Evolutionary conservation across 2,797 vertebrate species (phyloP).

Genomic region (Selene dorsalis): DNA sequence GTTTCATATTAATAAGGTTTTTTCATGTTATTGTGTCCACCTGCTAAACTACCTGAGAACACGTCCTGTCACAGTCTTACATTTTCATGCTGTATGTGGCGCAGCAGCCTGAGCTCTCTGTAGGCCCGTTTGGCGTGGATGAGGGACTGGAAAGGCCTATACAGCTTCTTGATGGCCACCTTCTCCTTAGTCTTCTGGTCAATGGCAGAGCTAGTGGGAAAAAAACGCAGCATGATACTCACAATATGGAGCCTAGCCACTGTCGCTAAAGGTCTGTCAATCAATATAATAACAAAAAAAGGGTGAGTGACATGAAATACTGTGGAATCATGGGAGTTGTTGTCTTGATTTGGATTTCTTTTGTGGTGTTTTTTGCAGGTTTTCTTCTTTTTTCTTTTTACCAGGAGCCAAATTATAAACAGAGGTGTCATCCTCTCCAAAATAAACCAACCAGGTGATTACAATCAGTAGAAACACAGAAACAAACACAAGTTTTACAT

Average conservation of each 20-base stretch:
- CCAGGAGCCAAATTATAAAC: too few species aligned
- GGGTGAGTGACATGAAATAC: too few species aligned
- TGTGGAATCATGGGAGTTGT: too few species aligned
- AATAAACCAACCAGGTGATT: too few species aligned
- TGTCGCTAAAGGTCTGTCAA: too few species aligned
- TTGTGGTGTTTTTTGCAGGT: too few species aligned
- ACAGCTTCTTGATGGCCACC: constrained; percentile 89
- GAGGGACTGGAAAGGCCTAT: constrained; percentile 87
- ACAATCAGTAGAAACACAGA: too few species aligned
- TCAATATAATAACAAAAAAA: too few species aligned
- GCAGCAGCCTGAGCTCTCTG: constrained; percentile 86
- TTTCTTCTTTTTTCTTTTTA: too few species aligned
- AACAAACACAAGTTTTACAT: too few species aligned
- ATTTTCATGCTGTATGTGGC: constrained; percentile 87
- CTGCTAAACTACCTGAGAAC: background rate
- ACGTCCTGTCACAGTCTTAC: constrained; percentile 67
- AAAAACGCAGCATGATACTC: background rate
- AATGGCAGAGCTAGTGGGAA: constrained; percentile 77
- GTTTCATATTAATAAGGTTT: background rate
- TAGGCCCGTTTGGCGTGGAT: constrained; percentile 86
- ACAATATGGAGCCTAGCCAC: background rate
- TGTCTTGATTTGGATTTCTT: too few species aligned
- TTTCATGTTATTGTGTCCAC: background rate
- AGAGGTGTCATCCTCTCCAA: too few species aligned
- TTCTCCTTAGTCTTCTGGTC: constrained; percentile 84